Evolutionary conservation across 2,797 vertebrate species (phyloP), one percentile per base, ranked within the genome.

Genomic region (Atherinosoma microstoma): DNA sequence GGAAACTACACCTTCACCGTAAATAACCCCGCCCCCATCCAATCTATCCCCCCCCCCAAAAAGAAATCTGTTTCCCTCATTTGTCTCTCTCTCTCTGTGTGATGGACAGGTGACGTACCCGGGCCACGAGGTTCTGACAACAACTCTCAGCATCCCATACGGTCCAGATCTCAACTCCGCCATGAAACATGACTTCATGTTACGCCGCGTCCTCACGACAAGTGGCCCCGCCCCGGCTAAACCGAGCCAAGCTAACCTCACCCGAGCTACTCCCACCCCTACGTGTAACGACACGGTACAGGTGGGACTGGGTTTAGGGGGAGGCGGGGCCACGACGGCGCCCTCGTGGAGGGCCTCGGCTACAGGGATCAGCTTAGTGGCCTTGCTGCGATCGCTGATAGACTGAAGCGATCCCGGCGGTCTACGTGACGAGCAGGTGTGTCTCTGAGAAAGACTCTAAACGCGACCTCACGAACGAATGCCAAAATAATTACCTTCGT

Each of bases 1-100:
- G 98, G 97, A 47, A 92, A 67, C 0, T 97, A 99, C 36, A 92
- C 69, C 40, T 93, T 99, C 85, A 97, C 91, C 11, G 98, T 98
- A 80, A 78, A 20, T 2, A 42, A 6, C 30, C n/a, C n/a, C n/a
- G n/a, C n/a, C n/a, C n/a, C n/a, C n/a, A n/a, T n/a, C n/a, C n/a
- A n/a, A n/a, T n/a, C n/a, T n/a, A n/a, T n/a, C n/a, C n/a, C n/a
- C n/a, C n/a, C n/a, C n/a, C n/a, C n/a, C n/a, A n/a, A n/a, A n/a
- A n/a, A n/a, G n/a, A 32, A 2, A 32, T 32, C 5, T 32, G 30
- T 32, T 32, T 32, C 30, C 30, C 30, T 32, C 59, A 9, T 54
- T 4, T 49, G 20, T 49, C 8, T 20, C 32, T 77, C 6, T 85
- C 20, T 84, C 51, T n/a, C n/a, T n/a, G n/a, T n/a, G n/a, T 83